A percentile compares a stretch with the other conserved stretches of the same genome.
Evolutionary conservation across 2,797 vertebrate genomes (phyloP).

Genomic region (Cyprinodon diabolis): DNA sequence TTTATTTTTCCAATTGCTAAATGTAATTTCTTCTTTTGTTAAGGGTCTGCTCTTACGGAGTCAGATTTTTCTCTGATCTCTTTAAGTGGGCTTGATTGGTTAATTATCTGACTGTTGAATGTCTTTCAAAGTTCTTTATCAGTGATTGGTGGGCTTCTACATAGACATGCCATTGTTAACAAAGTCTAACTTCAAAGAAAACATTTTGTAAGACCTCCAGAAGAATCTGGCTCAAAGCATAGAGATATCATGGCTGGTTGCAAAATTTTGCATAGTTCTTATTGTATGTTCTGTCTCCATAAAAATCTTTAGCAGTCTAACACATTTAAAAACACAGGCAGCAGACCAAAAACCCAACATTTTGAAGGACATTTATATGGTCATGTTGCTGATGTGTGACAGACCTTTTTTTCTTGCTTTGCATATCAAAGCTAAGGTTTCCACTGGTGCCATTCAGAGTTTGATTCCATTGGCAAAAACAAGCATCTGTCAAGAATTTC

Average conservation of each 20-base stretch:
- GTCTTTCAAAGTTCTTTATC: neutral
- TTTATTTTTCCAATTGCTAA: constrained; percentile 34
- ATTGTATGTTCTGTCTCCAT: constrained; percentile 48
- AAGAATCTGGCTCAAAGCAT: neutral
- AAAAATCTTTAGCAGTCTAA: constrained; percentile 41
- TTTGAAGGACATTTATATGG: constrained; percentile 50
- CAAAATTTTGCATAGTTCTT: constrained; percentile 14
- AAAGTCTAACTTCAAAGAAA: neutral
- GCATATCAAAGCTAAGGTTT: constrained; percentile 66
- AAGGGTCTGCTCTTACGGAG: neutral
- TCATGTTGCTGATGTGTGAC: constrained; percentile 35
- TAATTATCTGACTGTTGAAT: neutral
- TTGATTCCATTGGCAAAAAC: constrained; percentile 43
- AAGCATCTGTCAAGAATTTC: constrained; percentile 43
- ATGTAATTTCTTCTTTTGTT: neutral
- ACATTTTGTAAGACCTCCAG: neutral
- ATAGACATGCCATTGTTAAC: neutral
- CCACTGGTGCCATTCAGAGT: constrained; percentile 36
- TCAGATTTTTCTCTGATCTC: neutral
- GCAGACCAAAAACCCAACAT: constrained; percentile 61
- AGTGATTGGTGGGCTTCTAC: neutral
- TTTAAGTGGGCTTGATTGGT: neutral
- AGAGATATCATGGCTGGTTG: neutral
- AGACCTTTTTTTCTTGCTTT: constrained; percentile 54
- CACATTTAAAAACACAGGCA: constrained; percentile 41